Evolutionary conservation across 2,888 invertebrate genomes (phyloP).

Genomic region (Patella ulyssiponensis): DNA sequence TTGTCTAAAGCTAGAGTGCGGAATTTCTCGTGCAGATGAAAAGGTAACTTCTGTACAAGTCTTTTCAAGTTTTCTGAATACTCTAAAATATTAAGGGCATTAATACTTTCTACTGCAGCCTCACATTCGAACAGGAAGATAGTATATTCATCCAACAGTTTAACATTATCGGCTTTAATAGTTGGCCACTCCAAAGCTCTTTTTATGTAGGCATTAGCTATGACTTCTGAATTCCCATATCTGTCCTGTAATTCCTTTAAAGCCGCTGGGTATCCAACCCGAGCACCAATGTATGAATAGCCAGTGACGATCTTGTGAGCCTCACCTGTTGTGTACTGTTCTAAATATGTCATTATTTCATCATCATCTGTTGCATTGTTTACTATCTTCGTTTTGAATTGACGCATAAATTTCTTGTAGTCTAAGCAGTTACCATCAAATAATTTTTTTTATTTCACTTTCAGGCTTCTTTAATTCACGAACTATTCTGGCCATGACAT

Average conservation of each 20-base stretch:
- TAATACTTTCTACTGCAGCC: neutral
- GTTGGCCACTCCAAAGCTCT: conserved; percentile 1
- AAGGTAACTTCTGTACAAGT: neutral
- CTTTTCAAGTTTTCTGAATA: neutral
- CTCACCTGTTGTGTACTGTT: conserved; percentile 30
- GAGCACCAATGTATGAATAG: conserved; percentile 21
- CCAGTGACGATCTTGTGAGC: conserved; percentile 26
- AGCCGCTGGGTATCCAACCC: conserved; percentile 23
- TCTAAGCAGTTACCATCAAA: neutral
- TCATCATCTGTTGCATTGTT: conserved; percentile 17
- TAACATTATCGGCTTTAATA: neutral
- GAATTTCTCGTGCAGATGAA: neutral
- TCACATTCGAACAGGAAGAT: conserved; percentile 4
- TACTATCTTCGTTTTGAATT: conserved; percentile 20
- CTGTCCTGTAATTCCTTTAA: neutral
- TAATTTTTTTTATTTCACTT: neutral
- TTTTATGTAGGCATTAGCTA: neutral
- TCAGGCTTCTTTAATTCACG: neutral
- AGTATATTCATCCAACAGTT: neutral
- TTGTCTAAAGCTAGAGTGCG: neutral
- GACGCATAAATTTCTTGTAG: conserved; percentile 13
- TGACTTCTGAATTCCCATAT: neutral
- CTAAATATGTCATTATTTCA: conserved; percentile 28
- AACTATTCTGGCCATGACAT: neutral
- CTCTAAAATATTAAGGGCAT: neutral